Evolutionary conservation across 2,797 vertebrate genomes (phyloP), one percentile per base, ranked within the genome.

Genomic region (Glyptemys insculpta): DNA sequence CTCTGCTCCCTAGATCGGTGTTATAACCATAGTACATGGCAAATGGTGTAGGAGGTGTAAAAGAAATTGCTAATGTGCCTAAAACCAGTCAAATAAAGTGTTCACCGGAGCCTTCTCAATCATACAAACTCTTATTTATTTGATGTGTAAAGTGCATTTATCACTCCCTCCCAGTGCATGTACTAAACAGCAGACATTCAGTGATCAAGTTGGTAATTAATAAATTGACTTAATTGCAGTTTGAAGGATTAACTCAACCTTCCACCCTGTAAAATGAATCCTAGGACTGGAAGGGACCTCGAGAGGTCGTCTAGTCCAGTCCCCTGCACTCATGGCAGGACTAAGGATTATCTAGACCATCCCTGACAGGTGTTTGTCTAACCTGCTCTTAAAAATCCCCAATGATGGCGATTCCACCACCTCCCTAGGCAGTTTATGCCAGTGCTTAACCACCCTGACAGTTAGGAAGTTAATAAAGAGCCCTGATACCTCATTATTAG

Each of bases 41-140:
- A 27, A 86, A 93, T 52, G 10, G 8, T 53, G 68, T 82, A 21
- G 23, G 10, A 57, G 89, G 83, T 86, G 68, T 1, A 88, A 86
- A 49, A 81, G 93, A 81, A 68, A 50, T 68, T 85, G 79, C 85
- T 93, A 41, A 2, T 59, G 68, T 5, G 0, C 87, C 88, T 80
- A 52, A 89, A 95, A 83, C 82, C 83, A 91, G 90, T 90, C 90
- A 89, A 94, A 91, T 79, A 65, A 76, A 95, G 87, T 31, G 76
- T 92, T 92, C 90, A 21, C 57, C 2, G 72, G 6, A 74, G 87
- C 91, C 54, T 6, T 96, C 81, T 88, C 94, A n/a, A 23, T 95
- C 81, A 90, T 56, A 92, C 85, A 82, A 93, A 47, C 14, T 86
- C 92, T 93, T 91, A 88, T 94, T 94, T 88, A 89, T 95, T 89